These are phyloP conservation scores for Amphibalanus amphitrite DNA, from an alignment of 1,140 invertebrate species.

Conservation along the genomic window DNA sequence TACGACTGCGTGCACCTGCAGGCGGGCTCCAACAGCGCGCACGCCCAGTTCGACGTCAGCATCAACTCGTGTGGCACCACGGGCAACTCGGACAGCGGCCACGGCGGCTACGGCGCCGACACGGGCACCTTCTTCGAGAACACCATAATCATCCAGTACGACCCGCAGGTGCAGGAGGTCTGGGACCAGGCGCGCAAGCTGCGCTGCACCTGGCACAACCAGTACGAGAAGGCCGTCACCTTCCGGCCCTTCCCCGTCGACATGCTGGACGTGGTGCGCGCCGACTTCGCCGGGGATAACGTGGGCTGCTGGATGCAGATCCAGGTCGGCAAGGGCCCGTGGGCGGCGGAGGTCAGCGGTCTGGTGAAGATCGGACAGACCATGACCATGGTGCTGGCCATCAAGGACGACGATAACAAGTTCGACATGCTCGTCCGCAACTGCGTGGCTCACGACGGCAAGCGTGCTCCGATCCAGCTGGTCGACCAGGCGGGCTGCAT, in stretches of 20 bases:
- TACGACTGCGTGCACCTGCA: slow-evolving; percentile 79
- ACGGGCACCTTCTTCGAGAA: slow-evolving; percentile 88
- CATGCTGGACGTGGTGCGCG: slow-evolving; percentile 81
- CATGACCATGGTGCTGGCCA: too few relatives aligned
- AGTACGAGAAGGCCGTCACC: slow-evolving; percentile 87
- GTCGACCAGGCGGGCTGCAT: slow-evolving; percentile 86
- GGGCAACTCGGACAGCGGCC: slow-evolving; percentile 75
- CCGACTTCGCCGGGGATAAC: slow-evolving; percentile 87
- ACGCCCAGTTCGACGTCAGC: slow-evolving; percentile 76
- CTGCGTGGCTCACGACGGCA: slow-evolving; percentile 85
- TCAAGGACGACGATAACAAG: too few relatives aligned
- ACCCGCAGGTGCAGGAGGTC: slow-evolving; percentile 86
- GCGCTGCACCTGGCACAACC: slow-evolving; percentile 86
- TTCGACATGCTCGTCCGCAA: slow-evolving; percentile 86
- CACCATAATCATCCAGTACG: slow-evolving; percentile 84
- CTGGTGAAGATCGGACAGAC: slow-evolving; percentile 88
- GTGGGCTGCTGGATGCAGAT: slow-evolving; percentile 64
- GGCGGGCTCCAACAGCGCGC: slow-evolving; percentile 61
- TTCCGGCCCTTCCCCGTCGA: slow-evolving; percentile 91
- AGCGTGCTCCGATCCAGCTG: slow-evolving; percentile 80
- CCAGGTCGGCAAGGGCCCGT: slow-evolving; percentile 76
- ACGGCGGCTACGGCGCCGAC: slow-evolving; percentile 48
- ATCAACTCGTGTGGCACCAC: slow-evolving; percentile 79
- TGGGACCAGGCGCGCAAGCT: slow-evolving; percentile 88
- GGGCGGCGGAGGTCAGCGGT: slow-evolving; percentile 86